Base-by-base conservation (phyloP, 1,140 invertebrate species). In the Tetranychus cinnabarinus region DNA sequence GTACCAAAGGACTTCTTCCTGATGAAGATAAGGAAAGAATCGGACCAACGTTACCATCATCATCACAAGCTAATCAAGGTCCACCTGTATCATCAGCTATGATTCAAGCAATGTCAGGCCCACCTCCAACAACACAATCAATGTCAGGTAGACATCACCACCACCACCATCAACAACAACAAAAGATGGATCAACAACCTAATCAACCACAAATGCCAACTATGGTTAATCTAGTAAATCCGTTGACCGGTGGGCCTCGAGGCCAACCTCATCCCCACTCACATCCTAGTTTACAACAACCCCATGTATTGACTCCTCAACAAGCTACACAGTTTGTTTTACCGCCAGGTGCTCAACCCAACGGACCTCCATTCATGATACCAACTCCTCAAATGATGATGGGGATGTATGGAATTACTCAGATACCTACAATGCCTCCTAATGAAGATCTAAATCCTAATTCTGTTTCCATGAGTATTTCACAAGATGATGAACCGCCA, bases 1-100 rank as follows among this genome's bases (percentile, higher is more conserved):
- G 78, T 69, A 81, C 88, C 0, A 92, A 96, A 73, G 90, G 90
- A 10, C 75, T 95, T 5, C 72, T 96, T 2, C 86, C 86, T 0
- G 88, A 95, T 70, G 88, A 92, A 70, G 87, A 92, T 67, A 92
- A 92, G 67, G 89, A 95, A 59, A 74, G 72, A 64, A 77, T 77
- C 64, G 76, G 76, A 8, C 76, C 76, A 50, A 61, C 64, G 34
- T 67, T 56, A 65, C 73, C 56, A 65, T 68, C 48, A 60, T 58
- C 67, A 47, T 62, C 61, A 31, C 39, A 61, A 34, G 56, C 62
- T 35, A 58, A 46, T 58, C 57, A 58, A 55, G 55, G 59, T 55
- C 60, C 65, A 52, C 50, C 50, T 8, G 37, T 60, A 58, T 37
- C 33, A 56, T 65, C 63, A 61, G 65, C 64, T 63, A 57, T 42